Conservation (phyloP, 2,888 invertebrate species). For the Stenolophus ochropezus region DNA sequence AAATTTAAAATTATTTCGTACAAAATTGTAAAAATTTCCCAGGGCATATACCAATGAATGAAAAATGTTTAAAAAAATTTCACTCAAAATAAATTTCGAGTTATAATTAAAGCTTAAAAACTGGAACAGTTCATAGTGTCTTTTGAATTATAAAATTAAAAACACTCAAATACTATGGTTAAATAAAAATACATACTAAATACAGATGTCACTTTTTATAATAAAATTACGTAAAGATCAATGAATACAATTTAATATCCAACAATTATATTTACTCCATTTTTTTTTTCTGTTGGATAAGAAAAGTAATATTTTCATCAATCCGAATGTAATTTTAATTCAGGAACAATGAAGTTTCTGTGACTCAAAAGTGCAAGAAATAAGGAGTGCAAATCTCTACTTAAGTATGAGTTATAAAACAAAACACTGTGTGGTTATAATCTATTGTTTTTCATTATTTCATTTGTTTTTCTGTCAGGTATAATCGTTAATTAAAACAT, state of each 20-base stretch:
- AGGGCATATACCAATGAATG: too few species aligned
- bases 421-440: conserved; percentile 45
- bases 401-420: conserved; percentile 41
- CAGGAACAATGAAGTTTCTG: not conserved
- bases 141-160: conserved; percentile 5
- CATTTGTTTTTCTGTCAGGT: conserved; percentile 54
- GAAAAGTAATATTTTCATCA: too few species aligned
- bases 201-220: not conserved
- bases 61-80: not conserved
- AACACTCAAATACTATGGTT: conserved; percentile 20
- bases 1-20: not conserved
- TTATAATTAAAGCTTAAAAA: not conserved
- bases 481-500: conserved; percentile 60
- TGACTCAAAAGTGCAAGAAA: conserved; percentile 8
- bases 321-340: not conserved
- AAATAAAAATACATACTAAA: conserved; percentile 29
- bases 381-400: conserved; percentile 27
- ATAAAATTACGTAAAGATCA: too few species aligned
- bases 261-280: too few species aligned
- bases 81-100: not conserved
- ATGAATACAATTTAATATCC: too few species aligned
- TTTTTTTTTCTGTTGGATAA: too few species aligned
- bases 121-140: conserved; percentile 11
- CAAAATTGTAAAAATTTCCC: too few species aligned
- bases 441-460: conserved; percentile 40